phyloP scores from a whole-genome alignment of 1,140 invertebrate genomes.

The Rhopalosiphum padi region DNA sequence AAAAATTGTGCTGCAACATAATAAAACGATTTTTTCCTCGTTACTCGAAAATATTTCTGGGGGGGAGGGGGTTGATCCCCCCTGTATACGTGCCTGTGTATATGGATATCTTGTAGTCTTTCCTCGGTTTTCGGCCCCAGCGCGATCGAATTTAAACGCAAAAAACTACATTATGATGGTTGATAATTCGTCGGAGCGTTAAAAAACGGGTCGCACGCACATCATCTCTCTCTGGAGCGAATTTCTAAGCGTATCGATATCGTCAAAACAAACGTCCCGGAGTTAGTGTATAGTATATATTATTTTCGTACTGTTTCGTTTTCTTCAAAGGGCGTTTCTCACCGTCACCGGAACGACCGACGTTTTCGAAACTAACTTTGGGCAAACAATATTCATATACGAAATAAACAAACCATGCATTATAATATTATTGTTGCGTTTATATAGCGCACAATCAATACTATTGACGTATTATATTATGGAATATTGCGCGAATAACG shows the following conservation, averaged over 20 bases:
- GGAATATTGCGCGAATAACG: background rate
- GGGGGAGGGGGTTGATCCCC: no score
- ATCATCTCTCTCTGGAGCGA: background rate
- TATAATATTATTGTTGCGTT: background rate
- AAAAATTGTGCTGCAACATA: no score
- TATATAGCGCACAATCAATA: background rate
- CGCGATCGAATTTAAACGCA: background rate
- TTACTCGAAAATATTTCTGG: no score
- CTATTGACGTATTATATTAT: background rate
- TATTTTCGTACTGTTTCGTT: background rate
- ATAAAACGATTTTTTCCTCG: no score
- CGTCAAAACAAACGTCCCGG: background rate
- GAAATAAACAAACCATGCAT: background rate
- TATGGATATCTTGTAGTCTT: background rate
- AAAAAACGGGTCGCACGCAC: background rate
- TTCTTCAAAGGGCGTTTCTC: conserved; percentile 11
- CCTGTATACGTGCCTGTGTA: no score
- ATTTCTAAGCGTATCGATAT: background rate
- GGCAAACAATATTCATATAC: background rate
- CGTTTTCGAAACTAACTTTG: background rate
- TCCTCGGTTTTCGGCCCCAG: background rate
- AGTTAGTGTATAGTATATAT: background rate
- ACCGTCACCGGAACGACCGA: background rate
- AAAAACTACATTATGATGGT: background rate
- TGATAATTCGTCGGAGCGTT: background rate